Evolutionary conservation across 1,140 invertebrate species (phyloP).

Genomic region (Pentalonia nigronervosa): DNA sequence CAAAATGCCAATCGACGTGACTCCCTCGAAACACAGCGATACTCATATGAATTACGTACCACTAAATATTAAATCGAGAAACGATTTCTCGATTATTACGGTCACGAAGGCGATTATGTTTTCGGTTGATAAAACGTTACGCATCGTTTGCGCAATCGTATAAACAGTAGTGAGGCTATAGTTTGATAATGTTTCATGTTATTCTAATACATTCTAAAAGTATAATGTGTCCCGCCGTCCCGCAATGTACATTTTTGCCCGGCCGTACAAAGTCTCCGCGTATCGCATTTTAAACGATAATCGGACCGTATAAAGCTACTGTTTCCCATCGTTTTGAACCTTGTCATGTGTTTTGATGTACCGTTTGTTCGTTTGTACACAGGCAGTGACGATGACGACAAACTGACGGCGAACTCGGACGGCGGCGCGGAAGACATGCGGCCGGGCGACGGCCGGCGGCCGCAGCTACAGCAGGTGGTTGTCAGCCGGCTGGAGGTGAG

Average conservation of each 20-base stretch:
- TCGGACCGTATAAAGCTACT: neutral
- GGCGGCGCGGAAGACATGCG: too few relatives aligned
- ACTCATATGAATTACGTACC: neutral
- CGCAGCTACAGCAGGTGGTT: neutral
- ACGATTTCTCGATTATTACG: neutral
- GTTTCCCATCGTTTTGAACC: neutral
- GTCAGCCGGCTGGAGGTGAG: slow-evolving; percentile 28
- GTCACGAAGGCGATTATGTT: neutral
- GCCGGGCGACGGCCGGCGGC: neutral
- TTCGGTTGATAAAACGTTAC: neutral
- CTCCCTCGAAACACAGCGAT: neutral
- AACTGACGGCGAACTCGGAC: neutral
- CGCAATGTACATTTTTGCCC: too few relatives aligned
- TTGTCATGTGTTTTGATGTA: neutral
- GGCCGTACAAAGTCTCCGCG: neutral
- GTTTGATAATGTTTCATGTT: too few relatives aligned
- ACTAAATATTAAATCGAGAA: neutral
- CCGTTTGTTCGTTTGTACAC: neutral
- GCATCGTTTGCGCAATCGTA: neutral
- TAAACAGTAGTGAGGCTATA: too few relatives aligned
- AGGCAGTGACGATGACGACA: slow-evolving; percentile 32
- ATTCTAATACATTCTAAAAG: too few relatives aligned
- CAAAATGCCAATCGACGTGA: neutral
- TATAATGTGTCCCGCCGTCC: too few relatives aligned
- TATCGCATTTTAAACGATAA: neutral